These are phyloP conservation scores for Coelopa frigida DNA, from an alignment of 1,140 invertebrate species.

Conservation along the genomic window DNA sequence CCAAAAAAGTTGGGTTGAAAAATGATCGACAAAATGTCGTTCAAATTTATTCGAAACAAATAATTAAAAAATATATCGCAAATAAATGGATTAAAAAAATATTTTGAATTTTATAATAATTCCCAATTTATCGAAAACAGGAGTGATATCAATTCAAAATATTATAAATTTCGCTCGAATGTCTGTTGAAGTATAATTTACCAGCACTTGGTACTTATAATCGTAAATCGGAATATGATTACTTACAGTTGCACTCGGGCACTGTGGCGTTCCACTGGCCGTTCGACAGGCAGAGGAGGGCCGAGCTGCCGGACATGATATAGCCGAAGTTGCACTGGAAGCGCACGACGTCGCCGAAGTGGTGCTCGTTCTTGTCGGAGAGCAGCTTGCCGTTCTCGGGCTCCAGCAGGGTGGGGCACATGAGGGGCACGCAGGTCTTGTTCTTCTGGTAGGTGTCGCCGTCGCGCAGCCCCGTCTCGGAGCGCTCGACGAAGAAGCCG, in stretches of 20 bases:
- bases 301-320: constrained; percentile 76
- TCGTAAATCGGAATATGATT: too few relatives aligned
- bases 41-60: too few relatives aligned
- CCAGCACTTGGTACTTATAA: too few relatives aligned
- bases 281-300: constrained; percentile 78
- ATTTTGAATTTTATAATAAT: too few relatives aligned
- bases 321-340: constrained; percentile 96
- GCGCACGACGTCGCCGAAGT: constrained; percentile 82
- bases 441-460: constrained; percentile 86
- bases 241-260: constrained; percentile 85
- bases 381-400: constrained; percentile 87
- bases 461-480: constrained; percentile 78
- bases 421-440: constrained; percentile 89
- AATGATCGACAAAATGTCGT: too few relatives aligned
- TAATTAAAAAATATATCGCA: too few relatives aligned
- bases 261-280: constrained; percentile 90
- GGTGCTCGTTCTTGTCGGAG: constrained; percentile 71
- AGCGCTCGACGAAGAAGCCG: constrained; percentile 72
- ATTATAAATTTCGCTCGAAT: too few relatives aligned
- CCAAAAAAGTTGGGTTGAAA: too few relatives aligned
- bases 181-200: too few relatives aligned
- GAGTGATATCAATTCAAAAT: too few relatives aligned
- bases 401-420: constrained; percentile 72
- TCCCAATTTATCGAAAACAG: too few relatives aligned
- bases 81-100: too few relatives aligned